A percentile compares a stretch with the other conserved stretches of the same genome.
These are phyloP conservation scores for Ctenopoma multispine DNA, from an alignment of 2,797 vertebrate genomes.

Conservation along the genomic window DNA sequence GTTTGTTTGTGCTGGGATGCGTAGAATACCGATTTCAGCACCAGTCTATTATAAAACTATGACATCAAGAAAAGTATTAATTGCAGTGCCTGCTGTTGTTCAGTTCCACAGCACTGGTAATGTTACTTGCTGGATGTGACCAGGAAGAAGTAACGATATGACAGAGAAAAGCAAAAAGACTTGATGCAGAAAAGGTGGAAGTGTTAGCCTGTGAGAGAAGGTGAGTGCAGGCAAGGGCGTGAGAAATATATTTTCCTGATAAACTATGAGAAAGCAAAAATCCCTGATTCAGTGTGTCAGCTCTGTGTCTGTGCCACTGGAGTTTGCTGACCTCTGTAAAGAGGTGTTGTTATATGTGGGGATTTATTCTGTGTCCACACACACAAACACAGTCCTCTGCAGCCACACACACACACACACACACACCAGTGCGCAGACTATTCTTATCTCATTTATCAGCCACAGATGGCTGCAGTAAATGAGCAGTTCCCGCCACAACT, in stretches of 20 bases:
- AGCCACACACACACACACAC: slow-evolving; percentile 1
- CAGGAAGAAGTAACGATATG: not conserved
- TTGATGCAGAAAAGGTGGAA: slow-evolving; percentile 35
- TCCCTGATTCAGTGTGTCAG: slow-evolving; percentile 73
- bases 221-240: slow-evolving; percentile 36
- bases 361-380: slow-evolving; percentile 38
- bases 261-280: slow-evolving; percentile 56
- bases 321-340: slow-evolving; percentile 67
- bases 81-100: not conserved
- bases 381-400: slow-evolving; percentile 24
- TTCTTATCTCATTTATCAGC: slow-evolving; percentile 50
- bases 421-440: slow-evolving; percentile 35
- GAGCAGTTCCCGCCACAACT: slow-evolving; percentile 26
- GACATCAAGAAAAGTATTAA: not conserved
- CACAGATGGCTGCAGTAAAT: slow-evolving; percentile 48
- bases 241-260: slow-evolving; percentile 55
- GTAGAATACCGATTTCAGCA: not conserved
- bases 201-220: slow-evolving; percentile 45
- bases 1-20: slow-evolving; percentile 12
- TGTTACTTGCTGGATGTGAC: not conserved
- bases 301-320: slow-evolving; percentile 54
- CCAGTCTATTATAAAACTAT: not conserved
- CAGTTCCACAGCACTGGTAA: not conserved
- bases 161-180: slow-evolving; percentile 5
- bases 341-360: slow-evolving; percentile 65